Evolutionary conservation across 2,888 invertebrate genomes (phyloP), one percentile per base, ranked within the genome.

Genomic region (Harpalus rubripes): DNA sequence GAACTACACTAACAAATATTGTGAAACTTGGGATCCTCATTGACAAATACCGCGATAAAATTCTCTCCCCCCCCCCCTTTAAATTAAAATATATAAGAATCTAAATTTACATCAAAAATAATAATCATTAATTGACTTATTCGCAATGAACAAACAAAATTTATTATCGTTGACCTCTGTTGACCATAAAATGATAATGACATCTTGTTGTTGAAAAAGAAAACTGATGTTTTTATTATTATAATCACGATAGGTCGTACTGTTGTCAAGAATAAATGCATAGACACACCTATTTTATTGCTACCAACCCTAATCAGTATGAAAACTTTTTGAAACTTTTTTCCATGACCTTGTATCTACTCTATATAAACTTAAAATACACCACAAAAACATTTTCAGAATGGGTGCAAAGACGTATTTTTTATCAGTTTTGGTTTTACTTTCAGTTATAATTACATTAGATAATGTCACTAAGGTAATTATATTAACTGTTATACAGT

Each of bases 101-200:
- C 83, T 58, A 52, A 82, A 72, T 82, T 82, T 52, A 7, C 72
- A 82, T 72, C 72, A 82, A 72, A 82, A 68, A 58, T 61, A 61
- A 74, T 83, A 74, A 83, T 83, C 83, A 56, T 26, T 58, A 82
- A 82, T 72, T 82, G n/a, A n/a, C n/a, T n/a, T n/a, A n/a, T n/a
- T n/a, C n/a, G n/a, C n/a, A n/a, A 59, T 83, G 16, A 0, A 82
- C 72, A 82, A 82, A 82, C 74, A 82, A 82, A 81, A 16, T 68
- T 82, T 82, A 82, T 82, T 74, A 39, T 18, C 32, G 26, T 58
- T 82, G 74, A 82, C 82, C 82, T 82, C 82, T 81, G 15, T 74
- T 82, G 82, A 56, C 74, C 82, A 82, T 56, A 32, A n/a, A n/a
- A n/a, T n/a, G n/a, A 32, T n/a, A 74, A 65, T 58, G 82, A 82